Evolutionary conservation across 2,113 vertebrate genomes (phyloP).

Genomic region (Hyaena hyaena): DNA sequence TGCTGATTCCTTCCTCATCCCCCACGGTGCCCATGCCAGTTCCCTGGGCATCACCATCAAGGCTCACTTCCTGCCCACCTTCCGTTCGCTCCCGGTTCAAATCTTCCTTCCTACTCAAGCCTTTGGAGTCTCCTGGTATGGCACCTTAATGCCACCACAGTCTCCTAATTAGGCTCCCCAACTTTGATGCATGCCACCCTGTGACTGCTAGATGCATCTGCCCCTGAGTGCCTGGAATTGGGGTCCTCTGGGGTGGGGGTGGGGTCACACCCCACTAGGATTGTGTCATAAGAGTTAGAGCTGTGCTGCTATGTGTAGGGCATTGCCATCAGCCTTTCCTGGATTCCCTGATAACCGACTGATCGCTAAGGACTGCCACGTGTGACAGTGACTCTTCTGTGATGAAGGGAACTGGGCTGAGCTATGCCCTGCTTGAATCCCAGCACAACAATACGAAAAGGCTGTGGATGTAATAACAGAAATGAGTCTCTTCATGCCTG

Average conservation of each 20-base stretch:
- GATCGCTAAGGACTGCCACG: neutral
- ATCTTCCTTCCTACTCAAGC: neutral
- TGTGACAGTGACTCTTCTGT: neutral
- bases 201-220: accelerated
- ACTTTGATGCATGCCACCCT: accelerated
- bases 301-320: neutral
- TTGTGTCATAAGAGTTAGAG: accelerated
- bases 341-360: neutral
- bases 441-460: neutral
- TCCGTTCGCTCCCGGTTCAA: too few relatives aligned
- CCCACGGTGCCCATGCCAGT: accelerated
- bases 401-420: neutral
- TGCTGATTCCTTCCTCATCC: neutral
- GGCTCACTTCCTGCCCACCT: neutral
- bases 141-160: neutral
- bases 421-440: neutral
- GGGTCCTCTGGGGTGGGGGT: neutral
- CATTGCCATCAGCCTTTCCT: neutral
- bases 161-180: neutral
- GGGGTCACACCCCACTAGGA: accelerated
- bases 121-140: neutral
- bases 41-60: neutral
- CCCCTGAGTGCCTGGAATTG: neutral
- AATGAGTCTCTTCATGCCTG: neutral
- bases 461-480: neutral